A percentile compares a stretch with the other conserved stretches of the same genome.
phyloP scores from a whole-genome alignment of 2,113 vertebrate species.

The Eretmochelys imbricata region DNA sequence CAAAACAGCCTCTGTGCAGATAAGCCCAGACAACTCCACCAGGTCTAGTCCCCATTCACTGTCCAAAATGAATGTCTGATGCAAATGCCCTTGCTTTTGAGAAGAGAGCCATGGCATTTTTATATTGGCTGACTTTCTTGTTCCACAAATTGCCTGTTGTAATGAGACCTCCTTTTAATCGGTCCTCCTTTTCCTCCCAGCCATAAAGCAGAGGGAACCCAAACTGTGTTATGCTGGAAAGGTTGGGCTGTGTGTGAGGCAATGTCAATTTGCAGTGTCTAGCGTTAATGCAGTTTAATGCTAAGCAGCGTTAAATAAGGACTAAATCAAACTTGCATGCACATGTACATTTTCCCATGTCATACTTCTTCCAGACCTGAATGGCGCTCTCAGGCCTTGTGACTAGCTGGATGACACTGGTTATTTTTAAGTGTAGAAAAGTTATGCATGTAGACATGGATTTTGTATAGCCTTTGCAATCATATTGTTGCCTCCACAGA shows the following conservation, averaged over 20 bases:
- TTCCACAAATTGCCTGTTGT: not conserved
- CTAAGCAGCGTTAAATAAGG: not conserved
- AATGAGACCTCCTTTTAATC: rapidly evolving
- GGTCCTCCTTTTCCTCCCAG: rapidly evolving
- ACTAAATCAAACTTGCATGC: not conserved
- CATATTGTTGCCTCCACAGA: not conserved
- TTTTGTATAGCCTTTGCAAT: not conserved
- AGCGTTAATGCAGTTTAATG: rapidly evolving
- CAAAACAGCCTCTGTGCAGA: not conserved
- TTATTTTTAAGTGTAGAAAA: rapidly evolving
- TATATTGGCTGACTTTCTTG: rapidly evolving
- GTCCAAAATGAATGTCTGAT: rapidly evolving
- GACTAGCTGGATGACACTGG: rapidly evolving
- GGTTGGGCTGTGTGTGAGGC: rapidly evolving
- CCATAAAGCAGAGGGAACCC: rapidly evolving
- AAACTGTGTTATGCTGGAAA: not conserved
- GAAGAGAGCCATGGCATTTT: rapidly evolving
- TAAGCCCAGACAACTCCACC: not conserved
- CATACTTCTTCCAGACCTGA: rapidly evolving
- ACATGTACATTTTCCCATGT: rapidly evolving
- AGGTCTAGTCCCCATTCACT: not conserved
- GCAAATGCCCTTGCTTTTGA: rapidly evolving
- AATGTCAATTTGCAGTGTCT: not conserved
- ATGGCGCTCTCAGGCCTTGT: rapidly evolving
- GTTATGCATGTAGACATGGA: rapidly evolving